Base-by-base conservation (phyloP, 1,140 invertebrate species). In the Diabrotica undecimpunctata region DNA sequence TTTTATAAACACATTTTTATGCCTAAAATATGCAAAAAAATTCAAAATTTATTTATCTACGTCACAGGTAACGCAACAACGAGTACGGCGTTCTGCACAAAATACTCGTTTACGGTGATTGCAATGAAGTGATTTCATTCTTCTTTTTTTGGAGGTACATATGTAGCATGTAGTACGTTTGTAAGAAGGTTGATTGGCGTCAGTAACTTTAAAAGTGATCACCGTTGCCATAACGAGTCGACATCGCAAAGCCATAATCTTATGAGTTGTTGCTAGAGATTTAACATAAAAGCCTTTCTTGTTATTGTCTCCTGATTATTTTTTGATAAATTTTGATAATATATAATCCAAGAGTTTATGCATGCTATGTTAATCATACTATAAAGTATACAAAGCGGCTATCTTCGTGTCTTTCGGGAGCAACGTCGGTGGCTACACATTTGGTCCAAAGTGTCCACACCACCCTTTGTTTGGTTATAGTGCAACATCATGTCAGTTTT, bases 391-490 rank as follows among this genome's bases (percentile, higher is more conserved):
- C 54, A 35, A 25, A 69, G 6, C 10, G 67, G 61, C 65, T 61
- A 69, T n/a, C 64, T 37, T 56, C 61, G 37, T 50, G 67, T 69
- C 52, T 69, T 69, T 63, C 67, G 54, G 9, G 60, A 55, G 14
- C 62, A 72, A 36, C 70, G 76, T 65, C 77, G 77, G 12, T 64
- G 68, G 8, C 73, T 70, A 63, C 72, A 77, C 74, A 82, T 76
- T 72, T 80, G 75, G 70, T 83, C 77, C 12, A 82, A 74, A 11
- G 69, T 74, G 68, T 82, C 81, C 0, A 83, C 82, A 6, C 75
- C 80, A 13, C 77, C 78, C 75, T 80, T 83, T n/a, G 78, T 80
- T 12, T 60, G 37, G 64, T 83, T 80, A 69, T 83, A 83, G 54
- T 72, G 72, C 7, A 46, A 56, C 8, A 66, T 72, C 14, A 68